These are phyloP conservation scores for Drosophila pseudotakahashii DNA, from an alignment of 2,888 invertebrate species.

Conservation along the genomic window DNA sequence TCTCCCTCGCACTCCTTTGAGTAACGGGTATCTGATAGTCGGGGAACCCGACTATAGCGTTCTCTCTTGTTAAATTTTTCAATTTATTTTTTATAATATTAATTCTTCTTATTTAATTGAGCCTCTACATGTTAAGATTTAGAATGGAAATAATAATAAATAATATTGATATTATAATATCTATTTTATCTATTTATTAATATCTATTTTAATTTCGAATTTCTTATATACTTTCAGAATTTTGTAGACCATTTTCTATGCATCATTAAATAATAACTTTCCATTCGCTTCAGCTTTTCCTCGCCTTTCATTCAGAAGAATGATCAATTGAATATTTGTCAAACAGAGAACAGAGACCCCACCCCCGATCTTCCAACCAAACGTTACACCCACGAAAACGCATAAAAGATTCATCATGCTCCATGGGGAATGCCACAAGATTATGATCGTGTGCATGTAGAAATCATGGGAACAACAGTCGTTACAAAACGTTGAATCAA, in stretches of 20 bases:
- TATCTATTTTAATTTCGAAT: background rate
- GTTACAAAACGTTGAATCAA: constrained; percentile 63
- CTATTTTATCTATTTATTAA: too few species aligned
- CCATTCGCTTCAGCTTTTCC: constrained; percentile 10
- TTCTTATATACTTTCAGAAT: background rate
- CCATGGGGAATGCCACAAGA: constrained; percentile 66
- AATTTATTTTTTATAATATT: too few species aligned
- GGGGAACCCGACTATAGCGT: too few species aligned
- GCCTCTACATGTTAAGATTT: too few species aligned
- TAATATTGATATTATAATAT: background rate
- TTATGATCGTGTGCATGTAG: constrained; percentile 62
- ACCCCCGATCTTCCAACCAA: constrained; percentile 11
- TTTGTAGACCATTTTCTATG: background rate
- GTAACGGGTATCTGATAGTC: too few species aligned
- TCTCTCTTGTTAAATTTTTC: too few species aligned
- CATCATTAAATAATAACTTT: background rate
- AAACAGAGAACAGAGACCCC: background rate
- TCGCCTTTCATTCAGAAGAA: background rate
- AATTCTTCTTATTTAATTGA: too few species aligned
- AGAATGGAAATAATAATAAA: too few species aligned
- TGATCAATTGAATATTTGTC: constrained; percentile 2
- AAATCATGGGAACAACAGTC: constrained; percentile 58
- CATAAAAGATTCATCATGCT: constrained; percentile 48
- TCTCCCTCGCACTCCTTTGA: too few species aligned
- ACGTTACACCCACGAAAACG: constrained; percentile 46